Evolutionary conservation across 1,140 invertebrate species (phyloP).

Genomic region (Anastatus disparis): DNA sequence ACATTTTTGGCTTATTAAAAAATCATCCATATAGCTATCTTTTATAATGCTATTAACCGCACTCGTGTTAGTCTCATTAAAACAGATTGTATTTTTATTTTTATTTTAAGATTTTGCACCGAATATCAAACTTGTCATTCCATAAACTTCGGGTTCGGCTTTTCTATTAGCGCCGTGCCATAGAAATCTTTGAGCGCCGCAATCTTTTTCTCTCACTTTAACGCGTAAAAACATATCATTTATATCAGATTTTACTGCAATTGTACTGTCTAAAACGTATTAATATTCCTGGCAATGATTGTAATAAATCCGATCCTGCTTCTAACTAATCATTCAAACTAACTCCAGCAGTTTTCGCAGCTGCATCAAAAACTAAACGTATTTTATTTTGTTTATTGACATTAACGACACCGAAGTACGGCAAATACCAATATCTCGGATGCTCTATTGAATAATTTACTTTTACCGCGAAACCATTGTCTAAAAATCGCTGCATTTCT

Average conservation of each 20-base stretch:
- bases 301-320: too few relatives aligned
- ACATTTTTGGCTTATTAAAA: neutral
- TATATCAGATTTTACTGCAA: too few relatives aligned
- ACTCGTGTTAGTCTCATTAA: neutral
- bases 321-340: too few relatives aligned
- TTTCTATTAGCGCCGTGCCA: neutral
- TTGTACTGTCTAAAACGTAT: too few relatives aligned
- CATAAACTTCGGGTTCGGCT: neutral
- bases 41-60: neutral
- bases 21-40: conserved; percentile 22
- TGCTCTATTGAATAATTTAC: neutral
- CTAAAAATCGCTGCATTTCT: neutral
- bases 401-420: neutral
- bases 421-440: neutral
- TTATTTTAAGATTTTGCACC: conserved; percentile 47
- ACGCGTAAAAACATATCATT: too few relatives aligned
- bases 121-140: conserved; percentile 56
- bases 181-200: conserved; percentile 5
- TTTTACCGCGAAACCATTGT: neutral
- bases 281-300: too few relatives aligned
- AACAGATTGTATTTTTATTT: conserved; percentile 7
- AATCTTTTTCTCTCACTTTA: neutral
- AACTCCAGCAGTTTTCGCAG: too few relatives aligned
- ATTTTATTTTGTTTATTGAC: too few relatives aligned
- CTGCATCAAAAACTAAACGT: too few relatives aligned